Conservation (phyloP, 2,888 invertebrate genomes). For the Tenthredo distinguenda region DNA sequence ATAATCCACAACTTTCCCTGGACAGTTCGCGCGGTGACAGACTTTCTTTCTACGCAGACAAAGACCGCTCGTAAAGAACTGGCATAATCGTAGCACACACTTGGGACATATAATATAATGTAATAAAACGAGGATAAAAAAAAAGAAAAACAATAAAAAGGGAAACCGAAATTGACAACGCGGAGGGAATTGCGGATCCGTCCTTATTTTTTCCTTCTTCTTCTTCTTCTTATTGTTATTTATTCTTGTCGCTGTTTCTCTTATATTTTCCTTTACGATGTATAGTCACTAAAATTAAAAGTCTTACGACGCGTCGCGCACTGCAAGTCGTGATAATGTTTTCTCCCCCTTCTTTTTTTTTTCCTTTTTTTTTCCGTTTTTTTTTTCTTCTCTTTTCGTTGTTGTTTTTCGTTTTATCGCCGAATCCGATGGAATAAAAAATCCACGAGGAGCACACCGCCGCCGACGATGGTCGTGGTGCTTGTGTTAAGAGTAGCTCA, state of each 20-base stretch:
- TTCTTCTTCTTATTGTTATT: background rate
- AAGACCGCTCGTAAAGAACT: slow-evolving; percentile 29
- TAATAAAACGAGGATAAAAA: background rate
- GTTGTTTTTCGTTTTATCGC: background rate
- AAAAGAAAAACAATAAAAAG: background rate
- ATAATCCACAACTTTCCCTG: slow-evolving; percentile 23
- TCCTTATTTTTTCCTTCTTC: background rate
- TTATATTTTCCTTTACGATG: background rate
- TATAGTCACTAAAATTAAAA: background rate
- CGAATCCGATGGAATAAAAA: background rate
- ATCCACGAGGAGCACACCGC: slow-evolving; percentile 1
- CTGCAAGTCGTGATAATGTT: background rate
- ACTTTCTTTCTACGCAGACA: slow-evolving; percentile 24
- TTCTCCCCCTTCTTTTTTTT: background rate
- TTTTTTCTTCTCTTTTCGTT: background rate
- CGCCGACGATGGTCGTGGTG: slow-evolving; percentile 19
- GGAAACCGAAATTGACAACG: background rate
- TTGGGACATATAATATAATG: background rate
- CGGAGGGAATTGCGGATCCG: background rate
- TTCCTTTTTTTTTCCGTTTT: background rate
- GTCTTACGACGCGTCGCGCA: background rate
- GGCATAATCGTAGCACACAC: slow-evolving; percentile 26
- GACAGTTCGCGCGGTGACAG: background rate
- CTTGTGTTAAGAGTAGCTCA: slow-evolving; percentile 18
- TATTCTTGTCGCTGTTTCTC: background rate